A percentile compares a stretch with the other conserved stretches of the same genome.
These are phyloP conservation scores for Sympetrum striolatum DNA, from an alignment of 2,888 invertebrate genomes.

Conservation along the genomic window DNA sequence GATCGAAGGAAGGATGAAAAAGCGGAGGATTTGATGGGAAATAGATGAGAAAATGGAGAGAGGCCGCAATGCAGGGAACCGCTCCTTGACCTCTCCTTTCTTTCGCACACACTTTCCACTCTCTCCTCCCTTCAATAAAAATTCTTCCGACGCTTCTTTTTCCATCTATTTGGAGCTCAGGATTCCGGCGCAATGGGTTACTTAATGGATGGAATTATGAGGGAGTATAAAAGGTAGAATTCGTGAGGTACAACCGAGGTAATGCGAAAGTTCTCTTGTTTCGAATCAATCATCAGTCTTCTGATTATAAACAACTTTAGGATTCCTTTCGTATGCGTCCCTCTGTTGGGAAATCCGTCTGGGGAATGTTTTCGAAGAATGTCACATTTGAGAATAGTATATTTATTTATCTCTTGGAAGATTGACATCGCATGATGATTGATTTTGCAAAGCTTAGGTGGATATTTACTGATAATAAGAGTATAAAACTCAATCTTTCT, in stretches of 20 bases:
- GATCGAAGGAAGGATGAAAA: not conserved
- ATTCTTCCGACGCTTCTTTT: not conserved
- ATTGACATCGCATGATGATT: too few relatives aligned
- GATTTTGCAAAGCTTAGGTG: too few relatives aligned
- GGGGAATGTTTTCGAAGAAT: too few relatives aligned
- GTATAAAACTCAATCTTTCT: too few relatives aligned
- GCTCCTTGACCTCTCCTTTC: not conserved
- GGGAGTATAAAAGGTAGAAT: not conserved
- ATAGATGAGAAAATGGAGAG: not conserved
- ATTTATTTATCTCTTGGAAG: too few relatives aligned
- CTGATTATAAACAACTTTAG: too few relatives aligned
- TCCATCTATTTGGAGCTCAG: not conserved
- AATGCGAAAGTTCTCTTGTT: not conserved
- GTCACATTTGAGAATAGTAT: too few relatives aligned
- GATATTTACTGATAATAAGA: too few relatives aligned
- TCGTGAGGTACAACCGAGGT: not conserved
- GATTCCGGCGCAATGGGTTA: not conserved
- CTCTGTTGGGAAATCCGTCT: too few relatives aligned
- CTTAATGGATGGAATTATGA: not conserved
- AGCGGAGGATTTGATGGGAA: not conserved
- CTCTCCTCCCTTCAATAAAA: not conserved
- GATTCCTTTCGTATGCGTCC: too few relatives aligned
- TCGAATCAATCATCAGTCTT: not conserved
- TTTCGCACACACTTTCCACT: not conserved
- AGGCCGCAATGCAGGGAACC: conserved; percentile 18